phyloP scores from a whole-genome alignment of 2,113 vertebrate genomes.

The Cavia aperea region DNA sequence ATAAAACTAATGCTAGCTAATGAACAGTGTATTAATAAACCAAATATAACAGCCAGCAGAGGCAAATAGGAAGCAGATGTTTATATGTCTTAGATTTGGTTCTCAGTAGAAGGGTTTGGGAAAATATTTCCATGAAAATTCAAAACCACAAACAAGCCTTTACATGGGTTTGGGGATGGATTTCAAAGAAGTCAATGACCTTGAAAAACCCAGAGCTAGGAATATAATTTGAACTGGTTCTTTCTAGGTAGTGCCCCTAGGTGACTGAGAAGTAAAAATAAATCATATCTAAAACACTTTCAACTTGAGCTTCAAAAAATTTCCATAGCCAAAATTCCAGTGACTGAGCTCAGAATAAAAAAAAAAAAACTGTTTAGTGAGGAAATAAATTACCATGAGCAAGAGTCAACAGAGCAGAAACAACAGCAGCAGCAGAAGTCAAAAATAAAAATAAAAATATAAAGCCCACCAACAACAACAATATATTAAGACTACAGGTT shows the following conservation, averaged over 20 bases:
- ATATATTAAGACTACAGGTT: background rate
- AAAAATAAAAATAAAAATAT: background rate
- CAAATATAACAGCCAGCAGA: slow-evolving; percentile 13
- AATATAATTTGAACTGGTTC: slow-evolving; percentile 52
- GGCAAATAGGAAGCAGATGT: slow-evolving; percentile 1
- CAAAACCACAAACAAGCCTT: slow-evolving; percentile 49
- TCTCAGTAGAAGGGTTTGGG: background rate
- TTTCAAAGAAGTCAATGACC: slow-evolving; percentile 56
- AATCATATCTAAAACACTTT: slow-evolving; percentile 52
- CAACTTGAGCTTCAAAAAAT: slow-evolving; percentile 50
- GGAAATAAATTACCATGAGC: slow-evolving; percentile 47
- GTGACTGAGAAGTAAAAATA: slow-evolving; percentile 55
- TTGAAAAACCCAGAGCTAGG: slow-evolving; percentile 44
- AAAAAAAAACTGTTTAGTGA: slow-evolving; percentile 38
- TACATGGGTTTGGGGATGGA: slow-evolving; percentile 29
- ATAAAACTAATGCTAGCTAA: slow-evolving; percentile 5
- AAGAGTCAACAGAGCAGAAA: slow-evolving; percentile 27
- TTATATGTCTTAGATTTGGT: background rate
- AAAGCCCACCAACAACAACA: background rate
- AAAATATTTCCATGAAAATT: slow-evolving; percentile 20
- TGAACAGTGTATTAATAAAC: background rate
- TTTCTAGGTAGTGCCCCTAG: slow-evolving; percentile 38
- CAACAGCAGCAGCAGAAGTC: background rate
- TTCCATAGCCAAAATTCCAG: slow-evolving; percentile 26
- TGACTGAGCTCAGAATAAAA: background rate